Conservation (phyloP, 2,888 invertebrate genomes). For the Scaptomyza caliginosa region DNA sequence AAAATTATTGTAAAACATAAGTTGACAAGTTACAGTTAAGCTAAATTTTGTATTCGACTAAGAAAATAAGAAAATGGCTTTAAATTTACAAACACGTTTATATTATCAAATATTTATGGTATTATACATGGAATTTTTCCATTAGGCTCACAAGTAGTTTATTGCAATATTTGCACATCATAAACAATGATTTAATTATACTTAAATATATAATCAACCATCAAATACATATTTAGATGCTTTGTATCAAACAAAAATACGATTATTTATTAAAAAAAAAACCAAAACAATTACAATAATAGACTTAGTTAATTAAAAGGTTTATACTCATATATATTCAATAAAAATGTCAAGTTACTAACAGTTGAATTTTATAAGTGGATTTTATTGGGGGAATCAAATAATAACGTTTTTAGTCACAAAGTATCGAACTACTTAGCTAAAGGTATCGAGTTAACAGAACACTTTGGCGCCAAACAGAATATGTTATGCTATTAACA, state of each 20-base stretch:
- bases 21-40: slow-evolving; percentile 40
- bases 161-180: slow-evolving; percentile 56
- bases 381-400: not conserved
- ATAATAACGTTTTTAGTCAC: not conserved
- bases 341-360: slow-evolving; percentile 36
- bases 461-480: not conserved
- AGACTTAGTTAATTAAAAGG: slow-evolving; percentile 29
- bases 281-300: slow-evolving; percentile 37
- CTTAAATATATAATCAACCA: slow-evolving; percentile 23
- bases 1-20: slow-evolving; percentile 22
- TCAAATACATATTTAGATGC: slow-evolving; percentile 44
- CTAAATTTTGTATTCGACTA: slow-evolving; percentile 53
- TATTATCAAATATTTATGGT: slow-evolving; percentile 48
- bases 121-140: slow-evolving; percentile 50
- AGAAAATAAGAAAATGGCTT: slow-evolving; percentile 52
- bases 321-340: slow-evolving; percentile 33
- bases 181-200: slow-evolving; percentile 36
- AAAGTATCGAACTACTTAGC: not conserved
- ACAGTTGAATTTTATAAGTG: not conserved
- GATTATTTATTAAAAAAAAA: slow-evolving; percentile 25
- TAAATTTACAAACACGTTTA: slow-evolving; percentile 64
- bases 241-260: slow-evolving; percentile 26
- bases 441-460: not conserved
- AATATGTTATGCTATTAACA: not conserved
- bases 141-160: slow-evolving; percentile 45